These are phyloP conservation scores for Pseudomugil gertrudae DNA, from an alignment of 2,797 vertebrate species.

Conservation along the genomic window DNA sequence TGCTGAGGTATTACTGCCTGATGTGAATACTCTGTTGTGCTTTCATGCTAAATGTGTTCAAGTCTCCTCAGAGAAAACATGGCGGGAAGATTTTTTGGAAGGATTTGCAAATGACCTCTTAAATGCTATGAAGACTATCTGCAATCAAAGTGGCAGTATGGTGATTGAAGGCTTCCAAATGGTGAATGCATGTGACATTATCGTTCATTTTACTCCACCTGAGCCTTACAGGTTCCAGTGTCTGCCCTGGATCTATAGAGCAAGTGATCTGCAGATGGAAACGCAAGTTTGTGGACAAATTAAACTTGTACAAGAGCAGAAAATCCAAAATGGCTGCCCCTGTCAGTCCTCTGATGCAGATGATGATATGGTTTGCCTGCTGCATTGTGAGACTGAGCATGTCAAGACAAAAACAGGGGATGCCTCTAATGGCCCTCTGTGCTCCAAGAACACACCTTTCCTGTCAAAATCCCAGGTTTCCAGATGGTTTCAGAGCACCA, in stretches of 20 bases:
- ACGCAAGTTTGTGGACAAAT: slow-evolving; percentile 84
- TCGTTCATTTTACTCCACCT: slow-evolving; percentile 84
- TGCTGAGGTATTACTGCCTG: slow-evolving; percentile 75
- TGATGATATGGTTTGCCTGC: slow-evolving; percentile 89
- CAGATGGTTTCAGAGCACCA: slow-evolving; percentile 87
- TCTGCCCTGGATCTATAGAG: slow-evolving; percentile 75
- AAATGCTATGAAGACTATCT: slow-evolving; percentile 82
- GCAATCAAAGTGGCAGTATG: slow-evolving; percentile 80
- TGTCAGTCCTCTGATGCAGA: slow-evolving; percentile 85
- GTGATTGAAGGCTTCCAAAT: slow-evolving; percentile 86
- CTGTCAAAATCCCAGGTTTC: slow-evolving; percentile 85
- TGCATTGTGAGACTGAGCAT: slow-evolving; percentile 78
- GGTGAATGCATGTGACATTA: slow-evolving; percentile 82
- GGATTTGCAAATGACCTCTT: slow-evolving; percentile 90
- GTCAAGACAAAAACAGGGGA: slow-evolving; percentile 23
- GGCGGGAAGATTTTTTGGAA: slow-evolving; percentile 88
- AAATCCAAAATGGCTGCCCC: slow-evolving; percentile 77
- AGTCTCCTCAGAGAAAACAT: slow-evolving; percentile 69
- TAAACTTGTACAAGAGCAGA: slow-evolving; percentile 78
- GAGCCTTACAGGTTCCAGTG: slow-evolving; percentile 83
- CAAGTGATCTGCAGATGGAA: slow-evolving; percentile 59
- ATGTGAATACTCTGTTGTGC: slow-evolving; percentile 70
- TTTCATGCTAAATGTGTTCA: slow-evolving; percentile 86
- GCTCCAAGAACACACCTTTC: slow-evolving; percentile 79
- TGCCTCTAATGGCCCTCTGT: slow-evolving; percentile 77